phyloP scores from a whole-genome alignment of 37 sponge, comb jelly and placozoan genomes.

The Agelas oroides region DNA sequence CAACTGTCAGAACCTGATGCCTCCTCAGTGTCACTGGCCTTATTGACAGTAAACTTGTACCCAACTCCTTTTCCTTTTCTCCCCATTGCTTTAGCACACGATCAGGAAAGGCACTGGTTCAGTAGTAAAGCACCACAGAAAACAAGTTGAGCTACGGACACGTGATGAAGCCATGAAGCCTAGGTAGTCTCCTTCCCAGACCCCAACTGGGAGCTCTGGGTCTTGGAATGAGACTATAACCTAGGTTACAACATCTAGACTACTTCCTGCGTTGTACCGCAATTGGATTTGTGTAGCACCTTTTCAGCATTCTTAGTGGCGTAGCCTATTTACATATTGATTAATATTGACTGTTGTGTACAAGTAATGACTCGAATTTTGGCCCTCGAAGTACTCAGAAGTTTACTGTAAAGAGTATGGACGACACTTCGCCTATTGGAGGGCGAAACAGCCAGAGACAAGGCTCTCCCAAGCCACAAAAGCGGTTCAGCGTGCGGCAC shows the following conservation, averaged over 20 bases:
- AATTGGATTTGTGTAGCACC: too few relatives aligned
- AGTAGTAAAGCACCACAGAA: too few relatives aligned
- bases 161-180: too few relatives aligned
- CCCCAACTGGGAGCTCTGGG: too few relatives aligned
- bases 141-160: too few relatives aligned
- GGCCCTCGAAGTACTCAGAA: conserved; percentile 9
- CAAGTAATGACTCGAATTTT: conserved; percentile 20
- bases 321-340: too few relatives aligned
- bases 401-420: conserved; percentile 32
- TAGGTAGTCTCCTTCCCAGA: too few relatives aligned
- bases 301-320: too few relatives aligned
- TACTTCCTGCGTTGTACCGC: too few relatives aligned
- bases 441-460: neutral
- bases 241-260: too few relatives aligned
- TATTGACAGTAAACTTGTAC: neutral
- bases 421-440: neutral
- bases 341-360: conserved; percentile 38
- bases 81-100: neutral
- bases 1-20: neutral
- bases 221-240: too few relatives aligned
- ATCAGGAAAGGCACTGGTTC: too few relatives aligned
- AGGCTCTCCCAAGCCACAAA: conserved; percentile 43
- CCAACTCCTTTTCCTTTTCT: neutral
- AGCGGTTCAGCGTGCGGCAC: conserved; percentile 22
- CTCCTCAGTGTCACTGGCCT: neutral